Evolutionary conservation across 2,113 vertebrate species (phyloP), one percentile per base, ranked within the genome.

Genomic region (Mixornis gularis): DNA sequence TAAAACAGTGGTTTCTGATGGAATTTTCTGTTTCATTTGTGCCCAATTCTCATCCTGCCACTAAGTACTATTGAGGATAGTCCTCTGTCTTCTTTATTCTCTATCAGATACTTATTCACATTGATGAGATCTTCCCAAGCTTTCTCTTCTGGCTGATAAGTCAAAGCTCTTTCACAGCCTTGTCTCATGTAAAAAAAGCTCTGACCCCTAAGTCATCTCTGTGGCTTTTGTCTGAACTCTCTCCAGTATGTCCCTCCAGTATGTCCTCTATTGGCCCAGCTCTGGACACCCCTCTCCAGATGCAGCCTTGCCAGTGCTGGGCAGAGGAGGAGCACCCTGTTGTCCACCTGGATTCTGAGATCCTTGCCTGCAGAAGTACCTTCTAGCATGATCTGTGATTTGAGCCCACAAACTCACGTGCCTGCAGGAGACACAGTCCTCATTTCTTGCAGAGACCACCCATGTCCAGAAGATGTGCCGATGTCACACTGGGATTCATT

Each of bases 401-500:
- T 29, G 27, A 78, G 44, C 40, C 32, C 41, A 30, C 3, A 2
- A n/a, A 51, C 4, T 7, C 58, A 43, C 1, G 4, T 2, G 12
- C 40, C 32, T 2, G 3, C 22, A 51, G 51, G 25, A 73, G 49
- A 69, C 18, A 1, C 1, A 73, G 20, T 27, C 17, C 40, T 76
- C 1, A 0, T 53, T 70, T 59, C 56, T 22, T 49, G 20, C 32
- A n/a, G 17, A 9, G 32, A 79, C 12, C 79, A 44, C 21, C 30
- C 30, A 3, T 14, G 8, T 20, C 53, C 48, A 71, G 15, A 66
- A 62, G 36, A 51, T 43, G 19, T 22, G 14, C 16, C 63, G 79
- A 5, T 32, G n/a, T 51, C 53, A 36, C 24, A 5, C 1, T 0
- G 1, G 58, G 53, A 29, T 16, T 22, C 49, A 32, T 9, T 92